phyloP scores from a whole-genome alignment of 2,888 invertebrate genomes.

The Sturmia bella region DNA sequence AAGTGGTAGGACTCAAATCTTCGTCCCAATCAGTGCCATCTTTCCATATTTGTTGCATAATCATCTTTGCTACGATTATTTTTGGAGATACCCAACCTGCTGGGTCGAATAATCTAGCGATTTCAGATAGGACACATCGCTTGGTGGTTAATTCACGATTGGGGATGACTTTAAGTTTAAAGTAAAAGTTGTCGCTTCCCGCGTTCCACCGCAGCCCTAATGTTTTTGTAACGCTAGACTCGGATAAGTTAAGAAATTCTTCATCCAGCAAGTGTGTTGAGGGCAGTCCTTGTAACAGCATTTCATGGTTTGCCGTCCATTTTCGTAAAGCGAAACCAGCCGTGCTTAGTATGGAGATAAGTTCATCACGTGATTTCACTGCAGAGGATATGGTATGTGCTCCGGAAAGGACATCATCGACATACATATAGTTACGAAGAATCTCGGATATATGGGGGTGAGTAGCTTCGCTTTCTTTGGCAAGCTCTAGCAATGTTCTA shows the following conservation, averaged over 20 bases:
- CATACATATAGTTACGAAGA: no score
- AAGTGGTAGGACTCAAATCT: neutral
- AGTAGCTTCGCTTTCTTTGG: no score
- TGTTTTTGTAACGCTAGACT: conserved; percentile 13
- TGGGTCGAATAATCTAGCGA: neutral
- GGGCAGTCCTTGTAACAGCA: neutral
- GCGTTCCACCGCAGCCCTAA: conserved; percentile 26
- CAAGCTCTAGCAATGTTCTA: no score
- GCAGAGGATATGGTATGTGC: no score
- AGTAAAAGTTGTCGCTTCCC: neutral
- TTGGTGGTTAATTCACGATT: neutral
- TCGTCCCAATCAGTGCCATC: conserved; percentile 22
- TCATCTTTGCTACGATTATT: neutral
- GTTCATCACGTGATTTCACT: no score
- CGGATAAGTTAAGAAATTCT: conserved; percentile 29
- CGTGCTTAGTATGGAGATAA: no score
- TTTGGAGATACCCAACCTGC: neutral
- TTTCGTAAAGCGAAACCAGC: neutral
- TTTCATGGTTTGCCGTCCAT: neutral
- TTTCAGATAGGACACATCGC: neutral
- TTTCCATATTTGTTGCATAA: conserved; percentile 13
- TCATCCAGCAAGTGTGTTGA: no score
- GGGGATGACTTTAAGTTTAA: neutral
- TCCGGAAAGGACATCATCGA: no score
- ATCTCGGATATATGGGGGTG: no score